Conservation (phyloP, 1,140 invertebrate genomes). For the Bombus affinis region DNA sequence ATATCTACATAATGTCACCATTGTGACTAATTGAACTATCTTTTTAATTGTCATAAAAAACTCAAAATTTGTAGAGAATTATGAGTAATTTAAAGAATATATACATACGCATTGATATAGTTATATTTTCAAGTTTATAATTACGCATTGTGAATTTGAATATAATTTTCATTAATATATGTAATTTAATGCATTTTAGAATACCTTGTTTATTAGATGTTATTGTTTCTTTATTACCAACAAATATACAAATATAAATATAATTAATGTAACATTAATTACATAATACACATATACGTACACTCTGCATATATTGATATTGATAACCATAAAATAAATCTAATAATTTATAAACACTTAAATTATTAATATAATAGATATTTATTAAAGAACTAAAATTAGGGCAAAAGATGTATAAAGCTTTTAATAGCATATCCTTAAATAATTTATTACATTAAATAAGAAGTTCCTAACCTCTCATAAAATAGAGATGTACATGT, state of each 20-base stretch:
- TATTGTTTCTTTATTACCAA: background rate
- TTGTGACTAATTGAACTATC: background rate
- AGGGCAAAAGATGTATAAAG: background rate
- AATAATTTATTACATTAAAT: conserved; percentile 39
- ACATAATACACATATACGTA: background rate
- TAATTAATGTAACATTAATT: background rate
- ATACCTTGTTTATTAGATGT: background rate
- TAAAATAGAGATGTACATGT: conserved; percentile 13
- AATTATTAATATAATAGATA: background rate
- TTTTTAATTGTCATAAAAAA: background rate
- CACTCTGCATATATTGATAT: background rate
- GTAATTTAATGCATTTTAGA: background rate
- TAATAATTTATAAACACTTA: background rate
- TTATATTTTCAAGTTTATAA: background rate
- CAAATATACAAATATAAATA: background rate
- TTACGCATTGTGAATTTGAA: background rate
- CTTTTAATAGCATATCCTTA: conserved; percentile 17
- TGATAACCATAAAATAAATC: background rate
- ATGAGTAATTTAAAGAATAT: background rate
- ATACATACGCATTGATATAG: background rate
- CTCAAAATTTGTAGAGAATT: background rate
- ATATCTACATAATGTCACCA: background rate
- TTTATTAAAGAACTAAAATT: background rate
- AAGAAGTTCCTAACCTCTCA: conserved; percentile 18
- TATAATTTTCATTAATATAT: background rate